Evolutionary conservation across 2,797 vertebrate genomes (phyloP), one percentile per base, ranked within the genome.

Genomic region (Periophthalmus magnuspinnatus): DNA sequence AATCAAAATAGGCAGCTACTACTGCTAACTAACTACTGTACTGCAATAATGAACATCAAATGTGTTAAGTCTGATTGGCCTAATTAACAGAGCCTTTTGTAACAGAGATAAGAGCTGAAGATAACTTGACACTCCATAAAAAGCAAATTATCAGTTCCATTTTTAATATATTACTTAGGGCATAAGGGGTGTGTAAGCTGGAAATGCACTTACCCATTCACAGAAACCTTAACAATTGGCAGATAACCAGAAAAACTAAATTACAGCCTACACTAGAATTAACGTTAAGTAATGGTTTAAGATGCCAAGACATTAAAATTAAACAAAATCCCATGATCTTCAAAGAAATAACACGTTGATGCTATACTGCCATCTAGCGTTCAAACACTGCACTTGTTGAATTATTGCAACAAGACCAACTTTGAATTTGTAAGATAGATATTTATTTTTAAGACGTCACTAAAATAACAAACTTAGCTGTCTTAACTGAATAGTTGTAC

Each of bases 401-500:
- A 65, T 33, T 19, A 17, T 48, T 47, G 1, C 7, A 64, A 45
- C 5, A 2, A 52, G 16, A 33, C 28, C 8, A n/a, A 33, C 13
- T n/a, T 63, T 50, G 16, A 65, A 52, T 58, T 81, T 76, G 84
- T 86, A 76, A 86, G 74, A 87, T 81, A 85, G 76, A 84, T 90
- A 90, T 88, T 88, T 87, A 80, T 84, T 76, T 80, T 79, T 50
- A 70, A 76, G 72, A 90, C 76, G 50, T 88, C 91, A 92, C 95
- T 95, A 95, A 97, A 97, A 91, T 89, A 96, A 96, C 88, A 76
- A 68, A 84, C 86, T 80, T 71, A 80, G 83, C 81, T 82, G 69
- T 89, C 78, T 85, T 85, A 84, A 83, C 82, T 74, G 76, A 85
- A 84, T 78, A 69, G 80, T 61, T 34, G 76, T 57, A 38, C 69